Conservation (phyloP, 2,113 vertebrate species). For the Urocitellus parryii region DNA sequence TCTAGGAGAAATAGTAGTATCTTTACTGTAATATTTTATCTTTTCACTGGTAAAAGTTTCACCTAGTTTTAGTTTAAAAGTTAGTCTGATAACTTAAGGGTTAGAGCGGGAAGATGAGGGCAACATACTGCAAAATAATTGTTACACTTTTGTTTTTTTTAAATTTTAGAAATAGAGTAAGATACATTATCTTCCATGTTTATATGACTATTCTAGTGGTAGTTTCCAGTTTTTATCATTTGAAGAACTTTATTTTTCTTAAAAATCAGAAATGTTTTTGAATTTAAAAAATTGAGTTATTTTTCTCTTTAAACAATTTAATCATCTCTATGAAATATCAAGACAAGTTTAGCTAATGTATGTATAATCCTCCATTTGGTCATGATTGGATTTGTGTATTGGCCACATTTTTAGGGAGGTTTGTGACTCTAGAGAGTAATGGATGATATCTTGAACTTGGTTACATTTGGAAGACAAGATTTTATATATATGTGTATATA, state of each 20-base stretch:
- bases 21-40: background rate
- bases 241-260: conserved; percentile 26
- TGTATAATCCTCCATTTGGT: background rate
- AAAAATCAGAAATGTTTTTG: conserved; percentile 35
- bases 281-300: conserved; percentile 33
- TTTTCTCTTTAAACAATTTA: background rate
- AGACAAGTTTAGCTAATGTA: background rate
- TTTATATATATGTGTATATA: background rate
- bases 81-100: conserved; percentile 25
- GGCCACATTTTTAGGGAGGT: background rate
- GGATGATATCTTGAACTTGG: background rate
- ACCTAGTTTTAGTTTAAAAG: conserved; percentile 46
- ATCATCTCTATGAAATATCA: conserved; percentile 48
- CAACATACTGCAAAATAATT: conserved; percentile 39
- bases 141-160: background rate
- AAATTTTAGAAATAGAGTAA: conserved; percentile 51
- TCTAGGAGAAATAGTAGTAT: conserved; percentile 41
- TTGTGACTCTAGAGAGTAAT: background rate
- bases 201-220: conserved; percentile 44
- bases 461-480: background rate
- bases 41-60: conserved; percentile 53
- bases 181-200: background rate
- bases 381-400: background rate
- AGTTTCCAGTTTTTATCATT: conserved; percentile 50
- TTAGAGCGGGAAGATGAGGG: conserved; percentile 49